Evolutionary conservation across 2,888 invertebrate species (phyloP).

Genomic region (Pteria penguin): DNA sequence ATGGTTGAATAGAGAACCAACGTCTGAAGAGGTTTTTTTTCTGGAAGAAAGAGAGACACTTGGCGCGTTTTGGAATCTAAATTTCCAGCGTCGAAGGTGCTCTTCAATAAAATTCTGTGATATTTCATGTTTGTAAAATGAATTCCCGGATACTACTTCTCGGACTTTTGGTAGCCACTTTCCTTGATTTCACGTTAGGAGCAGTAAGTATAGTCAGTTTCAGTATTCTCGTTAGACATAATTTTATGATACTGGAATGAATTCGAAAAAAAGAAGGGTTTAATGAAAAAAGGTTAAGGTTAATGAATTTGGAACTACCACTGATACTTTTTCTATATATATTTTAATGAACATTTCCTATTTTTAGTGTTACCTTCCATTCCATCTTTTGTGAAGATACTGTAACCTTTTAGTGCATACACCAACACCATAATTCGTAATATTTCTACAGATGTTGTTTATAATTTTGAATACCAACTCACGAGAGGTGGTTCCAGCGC

Average conservation of each 20-base stretch:
- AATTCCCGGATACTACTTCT: constrained; percentile 42
- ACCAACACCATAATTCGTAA: too few relatives aligned
- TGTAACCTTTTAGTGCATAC: too few relatives aligned
- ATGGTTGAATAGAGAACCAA: constrained; percentile 24
- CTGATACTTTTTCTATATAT: too few relatives aligned
- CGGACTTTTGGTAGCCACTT: constrained; percentile 38
- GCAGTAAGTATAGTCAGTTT: constrained; percentile 57
- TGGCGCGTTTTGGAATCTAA: constrained; percentile 21
- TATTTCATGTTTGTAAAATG: constrained; percentile 25
- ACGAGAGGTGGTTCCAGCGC: too few relatives aligned
- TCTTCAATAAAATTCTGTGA: neutral
- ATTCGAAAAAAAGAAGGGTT: neutral
- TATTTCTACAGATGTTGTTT: too few relatives aligned
- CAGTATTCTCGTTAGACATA: neutral
- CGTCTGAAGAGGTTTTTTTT: constrained; percentile 2
- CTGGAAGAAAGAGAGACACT: too few relatives aligned
- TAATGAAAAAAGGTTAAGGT: too few relatives aligned
- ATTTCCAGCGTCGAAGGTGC: constrained; percentile 22
- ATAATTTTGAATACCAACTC: too few relatives aligned
- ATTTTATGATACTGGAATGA: neutral
- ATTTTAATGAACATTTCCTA: too few relatives aligned
- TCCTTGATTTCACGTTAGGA: constrained; percentile 48
- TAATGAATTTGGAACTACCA: too few relatives aligned
- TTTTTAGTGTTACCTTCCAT: too few relatives aligned
- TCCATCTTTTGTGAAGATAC: too few relatives aligned